These are phyloP conservation scores for Pterois miles DNA, from an alignment of 2,797 vertebrate genomes.

Conservation along the genomic window DNA sequence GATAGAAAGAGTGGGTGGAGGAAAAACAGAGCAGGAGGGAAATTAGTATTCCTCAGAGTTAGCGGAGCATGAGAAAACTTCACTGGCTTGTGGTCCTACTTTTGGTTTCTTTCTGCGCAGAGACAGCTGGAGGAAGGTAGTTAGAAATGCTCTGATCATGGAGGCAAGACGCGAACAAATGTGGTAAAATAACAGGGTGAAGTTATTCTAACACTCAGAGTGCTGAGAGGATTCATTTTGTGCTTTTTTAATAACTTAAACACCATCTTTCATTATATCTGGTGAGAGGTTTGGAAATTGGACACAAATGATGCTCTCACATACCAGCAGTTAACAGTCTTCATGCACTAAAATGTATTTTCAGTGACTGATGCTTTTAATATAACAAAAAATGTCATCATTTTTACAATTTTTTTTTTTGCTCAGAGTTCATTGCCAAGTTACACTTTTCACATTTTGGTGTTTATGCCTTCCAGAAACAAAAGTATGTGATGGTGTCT, in stretches of 20 bases:
- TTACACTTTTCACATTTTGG: background rate
- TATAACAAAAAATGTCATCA: background rate
- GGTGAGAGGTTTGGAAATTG: background rate
- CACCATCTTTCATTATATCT: background rate
- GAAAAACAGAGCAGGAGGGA: background rate
- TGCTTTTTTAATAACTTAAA: background rate
- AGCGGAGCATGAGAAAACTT: background rate
- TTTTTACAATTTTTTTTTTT: background rate
- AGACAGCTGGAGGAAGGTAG: background rate
- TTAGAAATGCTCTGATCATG: background rate
- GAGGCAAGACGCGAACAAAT: background rate
- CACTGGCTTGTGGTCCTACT: background rate
- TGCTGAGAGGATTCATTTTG: background rate
- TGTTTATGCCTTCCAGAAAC: background rate
- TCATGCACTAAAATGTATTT: background rate
- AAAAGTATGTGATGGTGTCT: background rate
- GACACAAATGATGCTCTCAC: background rate
- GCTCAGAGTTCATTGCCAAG: background rate
- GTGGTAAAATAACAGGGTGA: background rate
- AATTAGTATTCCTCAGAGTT: conserved; percentile 22
- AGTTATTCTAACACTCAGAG: background rate
- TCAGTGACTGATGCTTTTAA: conserved; percentile 42
- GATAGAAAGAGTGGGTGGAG: conserved; percentile 11
- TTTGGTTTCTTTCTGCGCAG: background rate
- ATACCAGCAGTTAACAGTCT: background rate